Evolutionary conservation across 2,888 invertebrate genomes (phyloP), one percentile per base, ranked within the genome.

Genomic region (Nymphalis c-album): DNA sequence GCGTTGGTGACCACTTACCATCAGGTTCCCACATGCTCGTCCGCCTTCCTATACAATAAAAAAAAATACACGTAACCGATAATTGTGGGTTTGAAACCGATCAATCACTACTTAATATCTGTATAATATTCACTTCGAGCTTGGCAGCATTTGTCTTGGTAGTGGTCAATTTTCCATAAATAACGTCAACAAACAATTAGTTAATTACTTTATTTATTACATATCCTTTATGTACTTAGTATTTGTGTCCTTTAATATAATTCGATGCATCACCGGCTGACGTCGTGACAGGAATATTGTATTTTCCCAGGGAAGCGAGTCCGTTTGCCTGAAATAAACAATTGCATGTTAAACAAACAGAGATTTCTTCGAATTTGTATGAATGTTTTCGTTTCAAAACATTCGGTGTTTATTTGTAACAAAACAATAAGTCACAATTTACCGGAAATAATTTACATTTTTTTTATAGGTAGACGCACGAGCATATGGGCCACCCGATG

Each of bases 281-380:
- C 63, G 96, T 95, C 65, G 91, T 84, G 71, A 94, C 91, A 60
- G 94, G 94, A 65, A 96, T 96, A 72, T 93, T 91, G 85, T 97
- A 98, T 89, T 96, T 95, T 78, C 96, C 97, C 85, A 94, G 93
- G 70, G 95, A 94, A 71, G 98, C 97, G 74, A 95, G 90, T 70
- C 95, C 94, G 85, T 98, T 98, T 69, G 97, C 97, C 96, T 97
- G 93, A 18, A 57, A 57, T 18, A 57, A 35, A 40, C 18, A 57
- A 57, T 53, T 26, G 17, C 48, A 58, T 18, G 17, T 47, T 47
- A n/a, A n/a, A 10, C 45, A 16, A 45, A 45, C 6, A 5, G 8
- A 50, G 2, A 20, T 10, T 50, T 50, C 50, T 50, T 50, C 18
- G 50, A 20, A 50, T 18, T 20, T 20, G 4, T 47, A 8, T 18